Evolutionary conservation across 1,140 invertebrate genomes (phyloP).

Genomic region (Ceratoteleas bidentatus): DNA sequence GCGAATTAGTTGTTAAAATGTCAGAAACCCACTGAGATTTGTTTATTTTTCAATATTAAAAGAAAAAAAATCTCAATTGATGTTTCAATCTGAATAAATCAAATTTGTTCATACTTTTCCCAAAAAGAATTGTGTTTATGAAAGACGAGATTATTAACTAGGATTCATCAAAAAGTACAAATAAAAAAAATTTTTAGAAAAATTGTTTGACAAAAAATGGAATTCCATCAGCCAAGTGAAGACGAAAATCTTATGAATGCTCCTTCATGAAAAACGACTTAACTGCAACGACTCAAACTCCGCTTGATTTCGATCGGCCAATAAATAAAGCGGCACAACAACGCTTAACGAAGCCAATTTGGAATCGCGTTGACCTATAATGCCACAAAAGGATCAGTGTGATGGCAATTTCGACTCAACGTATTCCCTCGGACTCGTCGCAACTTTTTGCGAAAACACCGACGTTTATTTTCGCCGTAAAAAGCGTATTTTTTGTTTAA

Average conservation of each 20-base stretch:
- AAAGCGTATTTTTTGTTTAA: neutral
- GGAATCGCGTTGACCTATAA: conserved; percentile 37
- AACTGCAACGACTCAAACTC: no score
- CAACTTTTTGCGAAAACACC: conserved; percentile 13
- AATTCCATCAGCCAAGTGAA: neutral
- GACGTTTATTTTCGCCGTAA: conserved; percentile 10
- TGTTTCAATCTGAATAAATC: neutral
- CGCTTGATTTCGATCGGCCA: neutral
- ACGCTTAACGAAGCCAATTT: conserved; percentile 50
- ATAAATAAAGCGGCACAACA: conserved; percentile 46
- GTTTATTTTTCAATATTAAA: no score
- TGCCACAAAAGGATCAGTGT: conserved; percentile 42
- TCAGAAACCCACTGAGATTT: no score
- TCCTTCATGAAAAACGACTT: no score
- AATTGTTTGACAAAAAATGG: neutral
- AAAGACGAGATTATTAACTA: neutral
- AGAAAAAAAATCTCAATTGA: neutral
- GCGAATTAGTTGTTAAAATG: neutral
- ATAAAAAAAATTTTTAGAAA: no score
- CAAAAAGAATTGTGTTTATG: neutral
- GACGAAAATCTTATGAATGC: neutral
- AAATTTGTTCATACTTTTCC: no score
- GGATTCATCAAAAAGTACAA: no score
- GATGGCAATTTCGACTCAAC: conserved; percentile 21
- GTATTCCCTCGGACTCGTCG: conserved; percentile 7